Evolutionary conservation across 2,888 invertebrate species (phyloP).

Genomic region (Ceriagrion tenellum): DNA sequence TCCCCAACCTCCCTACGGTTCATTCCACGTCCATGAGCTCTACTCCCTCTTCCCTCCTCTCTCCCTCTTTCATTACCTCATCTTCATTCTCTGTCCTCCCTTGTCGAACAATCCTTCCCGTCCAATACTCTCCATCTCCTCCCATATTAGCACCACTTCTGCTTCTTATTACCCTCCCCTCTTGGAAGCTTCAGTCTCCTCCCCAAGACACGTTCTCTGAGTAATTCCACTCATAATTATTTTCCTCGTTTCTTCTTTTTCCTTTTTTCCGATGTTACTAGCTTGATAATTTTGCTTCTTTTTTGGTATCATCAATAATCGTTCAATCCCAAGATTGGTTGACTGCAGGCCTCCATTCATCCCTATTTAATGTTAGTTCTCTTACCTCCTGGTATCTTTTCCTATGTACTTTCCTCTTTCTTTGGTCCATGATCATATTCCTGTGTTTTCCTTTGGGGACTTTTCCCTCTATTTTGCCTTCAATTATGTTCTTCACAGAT

Average conservation of each 20-base stretch:
- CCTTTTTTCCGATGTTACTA: not conserved
- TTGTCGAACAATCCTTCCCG: not conserved
- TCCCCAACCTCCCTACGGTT: not conserved
- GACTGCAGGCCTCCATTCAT: too few relatives aligned
- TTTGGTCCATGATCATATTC: too few relatives aligned
- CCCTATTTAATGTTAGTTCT: too few relatives aligned
- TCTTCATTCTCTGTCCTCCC: not conserved
- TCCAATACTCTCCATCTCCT: not conserved
- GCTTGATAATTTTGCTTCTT: slow-evolving; percentile 3
- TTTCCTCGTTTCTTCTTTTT: not conserved
- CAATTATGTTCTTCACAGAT: too few relatives aligned
- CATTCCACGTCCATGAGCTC: not conserved
- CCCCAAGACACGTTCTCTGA: too few relatives aligned
- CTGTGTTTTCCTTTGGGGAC: too few relatives aligned
- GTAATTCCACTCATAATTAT: not conserved
- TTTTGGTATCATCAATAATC: too few relatives aligned
- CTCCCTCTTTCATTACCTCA: not conserved
- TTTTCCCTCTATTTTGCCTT: too few relatives aligned
- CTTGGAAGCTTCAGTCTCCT: not conserved
- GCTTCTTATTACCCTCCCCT: not conserved
- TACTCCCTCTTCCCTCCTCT: not conserved
- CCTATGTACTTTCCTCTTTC: too few relatives aligned
- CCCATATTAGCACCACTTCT: not conserved
- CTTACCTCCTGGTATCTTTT: too few relatives aligned
- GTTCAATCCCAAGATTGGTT: too few relatives aligned